Base-by-base conservation (phyloP, 2,113 vertebrate species). In the Pitta sordida region DNA sequence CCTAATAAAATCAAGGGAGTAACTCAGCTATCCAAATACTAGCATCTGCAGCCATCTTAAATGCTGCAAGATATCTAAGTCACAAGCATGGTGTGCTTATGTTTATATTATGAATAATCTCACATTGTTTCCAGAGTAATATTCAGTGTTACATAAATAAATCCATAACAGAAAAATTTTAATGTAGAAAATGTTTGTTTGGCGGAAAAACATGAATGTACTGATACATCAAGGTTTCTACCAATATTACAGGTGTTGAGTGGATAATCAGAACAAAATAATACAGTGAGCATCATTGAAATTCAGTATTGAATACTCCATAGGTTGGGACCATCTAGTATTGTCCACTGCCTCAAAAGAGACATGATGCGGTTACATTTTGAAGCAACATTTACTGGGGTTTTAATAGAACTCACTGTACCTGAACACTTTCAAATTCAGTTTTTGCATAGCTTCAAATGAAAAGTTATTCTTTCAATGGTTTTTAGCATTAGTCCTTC, bases 401-500 rank as follows among this genome's bases (percentile, higher is more conserved):
- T 93, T 95, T 91, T 87, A 87, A 46, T 55, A 60, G 14, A 86
- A 82, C 8, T 55, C 64, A 34, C 15, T 73, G 52, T 81, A 78
- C 24, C 64, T 81, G 41, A 94, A 86, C 37, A 56, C 43, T 77
- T 84, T 79, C 10, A 75, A 53, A 83, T 77, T 73, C 39, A 59
- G 6, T 39, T 91, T 90, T 83, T 73, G 7, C 27, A 52, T 52
- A 75, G 22, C 21, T 90, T 82, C 49, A 84, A 70, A 75, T 36
- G 11, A 62, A 39, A n/a, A 65, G 29, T 34, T 89, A 81, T 75
- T 91, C 55, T 92, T 90, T 83, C 56, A 83, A 52, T 79, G 49
- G 2, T 44, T 93, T 94, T 74, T 80, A 95, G 49, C 68, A 95
- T 15, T 30, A 70, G 37, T 91, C 37, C 24, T 90, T 89, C 48